A percentile compares a stretch with the other conserved stretches of the same genome.
These are phyloP conservation scores for Agapornis roseicollis DNA, from an alignment of 2,113 vertebrate species.

Conservation along the genomic window DNA sequence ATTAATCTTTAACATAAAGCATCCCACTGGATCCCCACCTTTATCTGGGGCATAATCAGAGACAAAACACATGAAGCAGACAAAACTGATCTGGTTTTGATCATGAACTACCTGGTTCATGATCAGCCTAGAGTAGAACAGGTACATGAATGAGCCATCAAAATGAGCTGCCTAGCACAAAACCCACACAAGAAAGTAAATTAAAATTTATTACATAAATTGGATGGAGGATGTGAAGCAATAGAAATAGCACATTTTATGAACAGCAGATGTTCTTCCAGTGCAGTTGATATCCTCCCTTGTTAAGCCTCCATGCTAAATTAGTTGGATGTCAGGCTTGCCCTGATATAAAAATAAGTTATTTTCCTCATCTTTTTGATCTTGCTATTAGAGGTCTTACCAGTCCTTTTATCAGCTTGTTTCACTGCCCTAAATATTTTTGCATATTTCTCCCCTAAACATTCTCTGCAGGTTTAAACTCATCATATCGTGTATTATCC, in stretches of 20 bases:
- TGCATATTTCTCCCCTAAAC: neutral
- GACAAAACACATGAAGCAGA: neutral
- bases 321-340: neutral
- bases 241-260: neutral
- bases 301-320: neutral
- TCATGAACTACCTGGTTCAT: neutral
- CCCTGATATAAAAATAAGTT: neutral
- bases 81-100: neutral
- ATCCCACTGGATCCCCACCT: neutral
- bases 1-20: neutral
- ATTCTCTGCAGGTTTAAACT: constrained; percentile 11
- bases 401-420: neutral
- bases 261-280: neutral
- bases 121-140: neutral
- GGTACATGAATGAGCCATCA: neutral
- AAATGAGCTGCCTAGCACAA: neutral
- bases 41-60: neutral
- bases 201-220: neutral
- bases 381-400: neutral
- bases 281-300: neutral
- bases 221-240: neutral
- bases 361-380: neutral
- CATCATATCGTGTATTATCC: neutral
- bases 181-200: neutral
- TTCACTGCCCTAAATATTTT: neutral